Conservation (phyloP, 2,888 invertebrate genomes). For the Ecdyonurus torrentis region DNA sequence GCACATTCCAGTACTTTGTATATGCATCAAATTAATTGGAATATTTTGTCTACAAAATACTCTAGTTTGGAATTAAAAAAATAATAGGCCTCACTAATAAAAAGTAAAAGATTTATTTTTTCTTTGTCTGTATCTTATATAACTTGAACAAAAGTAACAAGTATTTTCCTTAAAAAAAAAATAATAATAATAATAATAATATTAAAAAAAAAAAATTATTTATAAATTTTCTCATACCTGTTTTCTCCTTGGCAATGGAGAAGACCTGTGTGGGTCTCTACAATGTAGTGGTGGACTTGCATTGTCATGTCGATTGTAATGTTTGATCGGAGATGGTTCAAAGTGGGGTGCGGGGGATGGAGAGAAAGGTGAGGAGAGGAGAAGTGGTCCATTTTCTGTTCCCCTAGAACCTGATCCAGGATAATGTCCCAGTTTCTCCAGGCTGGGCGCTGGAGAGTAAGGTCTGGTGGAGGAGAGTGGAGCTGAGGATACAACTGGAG, state of each 20-base stretch:
- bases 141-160: too few relatives aligned
- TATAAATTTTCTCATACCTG: too few relatives aligned
- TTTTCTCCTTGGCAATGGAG: constrained; percentile 42
- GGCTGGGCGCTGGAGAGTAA: constrained; percentile 11
- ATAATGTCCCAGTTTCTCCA: constrained; percentile 12
- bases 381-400: constrained; percentile 1
- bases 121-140: too few relatives aligned
- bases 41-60: too few relatives aligned
- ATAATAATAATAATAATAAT: too few relatives aligned
- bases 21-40: too few relatives aligned
- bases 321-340: constrained; percentile 18
- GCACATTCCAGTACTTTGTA: too few relatives aligned
- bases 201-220: too few relatives aligned
- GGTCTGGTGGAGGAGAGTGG: constrained; percentile 14
- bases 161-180: too few relatives aligned
- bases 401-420: constrained; percentile 4
- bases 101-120: too few relatives aligned
- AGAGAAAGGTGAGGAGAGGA: constrained; percentile 10
- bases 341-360: constrained; percentile 13
- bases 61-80: too few relatives aligned
- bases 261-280: constrained; percentile 10
- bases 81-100: too few relatives aligned
- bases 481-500: constrained; percentile 23
- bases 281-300: background rate
- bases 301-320: background rate